Evolutionary conservation across 53 echinoderm and acorn worm genomes (phyloP).

Genomic region (Actinopyga echinites): DNA sequence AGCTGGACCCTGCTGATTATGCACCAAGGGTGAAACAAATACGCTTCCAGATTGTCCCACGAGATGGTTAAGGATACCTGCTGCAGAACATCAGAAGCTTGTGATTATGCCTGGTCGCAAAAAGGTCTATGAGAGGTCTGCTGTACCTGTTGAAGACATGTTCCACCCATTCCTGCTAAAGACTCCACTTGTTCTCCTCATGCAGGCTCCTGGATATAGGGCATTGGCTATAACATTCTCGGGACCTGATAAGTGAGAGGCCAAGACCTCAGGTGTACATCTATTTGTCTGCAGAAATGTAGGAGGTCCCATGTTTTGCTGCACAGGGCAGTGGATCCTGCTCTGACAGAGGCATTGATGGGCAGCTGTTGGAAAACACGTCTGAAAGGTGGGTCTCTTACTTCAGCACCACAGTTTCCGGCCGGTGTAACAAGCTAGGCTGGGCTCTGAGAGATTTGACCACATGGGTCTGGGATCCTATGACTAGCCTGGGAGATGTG

Average conservation of each 20-base stretch:
- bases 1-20: too few relatives aligned
- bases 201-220: neutral
- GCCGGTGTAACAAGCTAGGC: too few relatives aligned
- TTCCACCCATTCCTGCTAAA: neutral
- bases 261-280: neutral
- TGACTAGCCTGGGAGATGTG: too few relatives aligned
- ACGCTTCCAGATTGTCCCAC: constrained; percentile 12
- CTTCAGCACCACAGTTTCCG: too few relatives aligned
- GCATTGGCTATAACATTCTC: constrained; percentile 32
- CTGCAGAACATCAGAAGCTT: constrained; percentile 46
- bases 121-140: constrained; percentile 6
- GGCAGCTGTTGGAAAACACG: too few relatives aligned
- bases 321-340: too few relatives aligned
- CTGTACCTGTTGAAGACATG: constrained; percentile 40
- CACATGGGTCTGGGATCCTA: too few relatives aligned
- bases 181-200: constrained; percentile 28
- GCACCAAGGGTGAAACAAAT: constrained; percentile 39
- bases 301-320: constrained; percentile 7
- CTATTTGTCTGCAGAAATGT: neutral
- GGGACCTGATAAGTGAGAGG: constrained; percentile 11
- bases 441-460: too few relatives aligned
- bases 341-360: too few relatives aligned
- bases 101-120: neutral
- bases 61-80: neutral
- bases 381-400: too few relatives aligned